Percentiles rank a stretch among this genome's conserved stretches.
These are phyloP conservation scores for Coranthus polyacanthus DNA, from an alignment of 2,797 vertebrate genomes.

Conservation along the genomic window DNA sequence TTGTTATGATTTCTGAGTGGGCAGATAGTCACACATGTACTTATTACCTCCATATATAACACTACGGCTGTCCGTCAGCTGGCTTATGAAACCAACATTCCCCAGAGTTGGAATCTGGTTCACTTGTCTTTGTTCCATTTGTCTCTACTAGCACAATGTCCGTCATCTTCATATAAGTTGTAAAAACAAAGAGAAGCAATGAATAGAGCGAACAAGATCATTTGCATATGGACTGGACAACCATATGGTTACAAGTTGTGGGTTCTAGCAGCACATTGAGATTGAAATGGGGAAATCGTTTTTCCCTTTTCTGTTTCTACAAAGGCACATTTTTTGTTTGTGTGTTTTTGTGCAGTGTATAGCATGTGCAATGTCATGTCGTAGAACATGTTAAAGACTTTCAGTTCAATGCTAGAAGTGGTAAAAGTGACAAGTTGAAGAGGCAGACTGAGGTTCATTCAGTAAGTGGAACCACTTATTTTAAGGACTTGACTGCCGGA, in stretches of 20 bases:
- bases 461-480: neutral
- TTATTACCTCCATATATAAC: slow-evolving; percentile 10
- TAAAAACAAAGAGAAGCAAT: no score
- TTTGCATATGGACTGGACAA: no score
- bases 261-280: no score
- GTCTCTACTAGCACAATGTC: neutral
- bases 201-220: no score
- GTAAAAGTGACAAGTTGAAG: neutral
- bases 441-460: neutral
- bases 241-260: no score
- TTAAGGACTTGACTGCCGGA: neutral
- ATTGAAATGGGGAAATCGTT: no score
- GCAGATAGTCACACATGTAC: slow-evolving; percentile 5
- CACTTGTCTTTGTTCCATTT: neutral
- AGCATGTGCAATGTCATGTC: no score
- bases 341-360: neutral
- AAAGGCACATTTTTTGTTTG: neutral
- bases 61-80: neutral
- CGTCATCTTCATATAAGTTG: neutral
- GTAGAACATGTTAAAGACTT: neutral
- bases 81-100: slow-evolving; percentile 31
- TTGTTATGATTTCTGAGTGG: slow-evolving; percentile 26
- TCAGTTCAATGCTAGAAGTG: neutral
- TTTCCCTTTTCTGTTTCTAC: no score
- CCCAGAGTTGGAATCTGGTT: neutral